phyloP scores from a whole-genome alignment of 1,140 invertebrate species.

The Anagrus nilaparvatae region DNA sequence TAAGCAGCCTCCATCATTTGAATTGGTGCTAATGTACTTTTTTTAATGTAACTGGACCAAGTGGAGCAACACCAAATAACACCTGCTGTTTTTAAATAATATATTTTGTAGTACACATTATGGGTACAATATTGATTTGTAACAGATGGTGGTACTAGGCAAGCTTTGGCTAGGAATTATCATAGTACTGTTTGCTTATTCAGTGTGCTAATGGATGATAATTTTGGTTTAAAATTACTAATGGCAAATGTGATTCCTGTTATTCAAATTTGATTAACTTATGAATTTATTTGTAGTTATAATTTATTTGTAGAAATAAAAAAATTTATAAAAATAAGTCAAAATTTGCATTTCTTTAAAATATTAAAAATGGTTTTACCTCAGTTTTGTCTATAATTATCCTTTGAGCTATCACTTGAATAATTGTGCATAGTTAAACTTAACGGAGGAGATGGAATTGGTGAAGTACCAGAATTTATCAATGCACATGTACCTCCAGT shows the following conservation, averaged over 20 bases:
- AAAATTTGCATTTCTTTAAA: too few species aligned
- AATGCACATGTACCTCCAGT: constrained; percentile 71
- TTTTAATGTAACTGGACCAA: constrained; percentile 78
- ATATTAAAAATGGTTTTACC: constrained; percentile 25
- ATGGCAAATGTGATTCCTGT: too few species aligned
- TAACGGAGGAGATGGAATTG: constrained; percentile 51
- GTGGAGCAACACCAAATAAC: constrained; percentile 85
- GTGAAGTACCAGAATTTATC: constrained; percentile 60
- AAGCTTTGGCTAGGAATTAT: constrained; percentile 50
- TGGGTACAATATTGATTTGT: constrained; percentile 35
- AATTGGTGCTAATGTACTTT: constrained; percentile 75
- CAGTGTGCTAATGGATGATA: constrained; percentile 45
- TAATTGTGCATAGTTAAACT: constrained; percentile 53
- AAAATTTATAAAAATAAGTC: constrained; percentile 9
- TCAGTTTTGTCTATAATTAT: constrained; percentile 63
- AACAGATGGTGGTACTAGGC: constrained; percentile 46
- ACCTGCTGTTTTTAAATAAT: too few species aligned
- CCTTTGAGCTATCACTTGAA: constrained; percentile 61
- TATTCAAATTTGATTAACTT: constrained; percentile 45
- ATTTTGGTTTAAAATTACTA: constrained; percentile 38
- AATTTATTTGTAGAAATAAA: constrained; percentile 51
- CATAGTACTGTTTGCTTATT: constrained; percentile 45
- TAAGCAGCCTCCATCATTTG: constrained; percentile 89
- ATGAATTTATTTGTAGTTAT: constrained; percentile 49
- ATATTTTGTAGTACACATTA: constrained; percentile 31